Conservation (phyloP, 2,113 vertebrate genomes). For the Amblyornis subalaris region DNA sequence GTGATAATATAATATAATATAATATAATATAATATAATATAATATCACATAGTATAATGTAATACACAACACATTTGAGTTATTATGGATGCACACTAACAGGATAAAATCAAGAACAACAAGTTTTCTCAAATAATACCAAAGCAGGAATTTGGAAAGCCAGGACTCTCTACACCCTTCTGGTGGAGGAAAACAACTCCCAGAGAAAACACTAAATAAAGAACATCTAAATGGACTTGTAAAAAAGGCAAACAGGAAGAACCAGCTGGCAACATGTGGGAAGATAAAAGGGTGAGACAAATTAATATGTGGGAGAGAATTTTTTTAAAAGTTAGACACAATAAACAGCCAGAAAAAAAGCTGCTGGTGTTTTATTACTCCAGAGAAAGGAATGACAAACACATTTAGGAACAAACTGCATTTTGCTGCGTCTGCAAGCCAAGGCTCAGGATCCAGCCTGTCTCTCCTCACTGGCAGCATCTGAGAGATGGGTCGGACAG, state of each 20-base stretch:
- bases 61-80: not conserved
- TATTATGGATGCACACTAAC: not conserved
- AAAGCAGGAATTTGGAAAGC: not conserved
- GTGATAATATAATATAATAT: not conserved
- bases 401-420: not conserved
- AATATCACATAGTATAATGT: not conserved
- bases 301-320: conserved; percentile 21
- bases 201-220: conserved; percentile 34
- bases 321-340: not conserved
- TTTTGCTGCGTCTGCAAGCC: not conserved
- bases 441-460: not conserved
- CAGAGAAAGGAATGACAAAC: not conserved
- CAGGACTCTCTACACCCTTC: not conserved
- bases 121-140: not conserved
- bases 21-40: not conserved
- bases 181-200: not conserved
- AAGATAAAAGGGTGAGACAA: conserved; percentile 52
- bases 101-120: conserved; percentile 14
- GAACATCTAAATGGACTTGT: not conserved
- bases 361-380: not conserved
- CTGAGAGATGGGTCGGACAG: accelerated
- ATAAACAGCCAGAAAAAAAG: not conserved
- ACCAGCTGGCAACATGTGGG: conserved; percentile 42
- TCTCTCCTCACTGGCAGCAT: not conserved
- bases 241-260: conserved; percentile 30